Percentiles rank a stretch among this genome's conserved stretches.
Conservation (phyloP, 2,888 invertebrate species). For the Pecten maximus region DNA sequence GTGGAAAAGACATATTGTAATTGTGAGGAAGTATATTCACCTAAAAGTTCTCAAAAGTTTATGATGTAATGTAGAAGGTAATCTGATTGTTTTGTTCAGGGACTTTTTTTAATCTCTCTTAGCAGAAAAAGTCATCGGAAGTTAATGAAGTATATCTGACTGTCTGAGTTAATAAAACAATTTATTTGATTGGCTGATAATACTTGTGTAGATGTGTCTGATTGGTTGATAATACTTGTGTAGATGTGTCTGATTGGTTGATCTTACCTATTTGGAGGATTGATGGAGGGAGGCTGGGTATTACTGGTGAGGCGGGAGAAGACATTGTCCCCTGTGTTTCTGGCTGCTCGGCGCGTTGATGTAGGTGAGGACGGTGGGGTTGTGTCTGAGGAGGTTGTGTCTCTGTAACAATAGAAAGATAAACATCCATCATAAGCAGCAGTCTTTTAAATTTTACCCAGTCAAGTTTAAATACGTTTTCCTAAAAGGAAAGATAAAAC, state of each 20-base stretch:
- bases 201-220: conserved; percentile 50
- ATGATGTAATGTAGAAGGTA: too few species aligned
- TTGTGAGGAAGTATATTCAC: too few species aligned
- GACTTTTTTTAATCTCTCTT: too few species aligned
- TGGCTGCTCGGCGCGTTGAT: conserved; percentile 71
- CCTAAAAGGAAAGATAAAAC: too few species aligned
- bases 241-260: neutral
- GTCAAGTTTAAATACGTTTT: too few species aligned
- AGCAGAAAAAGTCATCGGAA: too few species aligned
- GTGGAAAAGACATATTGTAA: too few species aligned
- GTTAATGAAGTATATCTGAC: too few species aligned
- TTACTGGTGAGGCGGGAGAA: conserved; percentile 88
- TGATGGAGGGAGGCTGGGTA: conserved; percentile 57
- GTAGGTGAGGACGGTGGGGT: conserved; percentile 87
- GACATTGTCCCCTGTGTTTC: conserved; percentile 87
- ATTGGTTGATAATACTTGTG: neutral
- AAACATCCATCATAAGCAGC: too few species aligned
- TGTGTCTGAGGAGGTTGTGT: conserved; percentile 73
- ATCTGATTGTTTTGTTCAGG: too few species aligned
- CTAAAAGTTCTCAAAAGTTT: too few species aligned
- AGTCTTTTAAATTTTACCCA: too few species aligned
- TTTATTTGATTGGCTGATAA: neutral
- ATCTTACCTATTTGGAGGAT: conserved; percentile 63
- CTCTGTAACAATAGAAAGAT: conserved; percentile 55
- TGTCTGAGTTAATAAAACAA: neutral